Evolutionary conservation across 2,797 vertebrate species (phyloP).

Genomic region (Enteromius thamalakanensis): DNA sequence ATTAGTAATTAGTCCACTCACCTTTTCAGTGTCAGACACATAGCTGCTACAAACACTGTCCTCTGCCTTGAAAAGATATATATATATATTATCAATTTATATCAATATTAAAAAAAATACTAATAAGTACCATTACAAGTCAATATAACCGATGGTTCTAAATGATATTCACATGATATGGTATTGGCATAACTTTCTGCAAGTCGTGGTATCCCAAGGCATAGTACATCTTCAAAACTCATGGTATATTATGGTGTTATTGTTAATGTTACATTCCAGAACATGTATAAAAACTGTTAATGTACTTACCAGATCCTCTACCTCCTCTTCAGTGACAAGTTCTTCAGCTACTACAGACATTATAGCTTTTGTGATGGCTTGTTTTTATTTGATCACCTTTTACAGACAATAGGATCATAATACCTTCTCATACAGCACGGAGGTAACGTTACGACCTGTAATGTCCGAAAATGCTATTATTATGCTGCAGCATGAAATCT

Average conservation of each 20-base stretch:
- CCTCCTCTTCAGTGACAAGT: conserved; percentile 77
- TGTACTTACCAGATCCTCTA: conserved; percentile 75
- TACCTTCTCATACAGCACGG: background rate
- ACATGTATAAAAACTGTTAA: background rate
- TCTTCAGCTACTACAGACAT: conserved; percentile 76
- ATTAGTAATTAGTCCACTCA: conserved; percentile 46
- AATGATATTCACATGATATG: background rate
- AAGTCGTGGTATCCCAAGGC: background rate
- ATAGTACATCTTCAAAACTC: background rate
- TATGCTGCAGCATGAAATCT: background rate
- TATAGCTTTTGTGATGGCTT: conserved; percentile 41
- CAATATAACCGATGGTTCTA: background rate
- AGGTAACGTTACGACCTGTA: background rate
- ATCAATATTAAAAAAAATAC: background rate
- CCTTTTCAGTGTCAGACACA: conserved; percentile 69
- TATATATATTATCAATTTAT: background rate
- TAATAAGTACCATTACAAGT: background rate
- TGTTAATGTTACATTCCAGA: background rate
- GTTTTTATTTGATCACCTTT: conserved; percentile 6
- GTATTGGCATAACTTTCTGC: background rate
- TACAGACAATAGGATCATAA: conserved; percentile 24
- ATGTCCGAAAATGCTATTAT: background rate
- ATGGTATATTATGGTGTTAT: background rate
- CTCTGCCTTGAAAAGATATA: conserved; percentile 63
- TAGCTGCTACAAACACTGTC: conserved; percentile 70